Percentiles rank a stretch among this genome's conserved stretches.
Conservation (phyloP, 2,113 vertebrate genomes). For the Sporophila hypoxantha region DNA sequence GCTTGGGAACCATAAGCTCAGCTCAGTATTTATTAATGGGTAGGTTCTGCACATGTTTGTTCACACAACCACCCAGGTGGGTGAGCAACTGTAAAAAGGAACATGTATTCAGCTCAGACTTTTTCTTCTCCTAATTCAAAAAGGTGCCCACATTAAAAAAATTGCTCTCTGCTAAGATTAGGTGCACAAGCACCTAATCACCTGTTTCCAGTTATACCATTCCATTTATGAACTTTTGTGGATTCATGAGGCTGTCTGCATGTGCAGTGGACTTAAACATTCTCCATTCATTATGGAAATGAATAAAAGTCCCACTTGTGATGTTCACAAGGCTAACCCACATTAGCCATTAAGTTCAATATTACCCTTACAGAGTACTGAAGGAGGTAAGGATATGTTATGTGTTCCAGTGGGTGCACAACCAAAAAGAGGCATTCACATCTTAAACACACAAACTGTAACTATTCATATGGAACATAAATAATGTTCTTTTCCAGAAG, state of each 20-base stretch:
- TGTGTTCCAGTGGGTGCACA: background rate
- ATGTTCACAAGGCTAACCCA: conserved; percentile 17
- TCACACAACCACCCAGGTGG: background rate
- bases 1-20: background rate
- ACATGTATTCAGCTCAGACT: background rate
- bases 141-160: background rate
- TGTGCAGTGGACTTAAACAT: background rate
- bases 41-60: background rate
- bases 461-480: conserved; percentile 47
- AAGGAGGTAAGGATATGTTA: background rate
- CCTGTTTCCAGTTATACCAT: conserved; percentile 9
- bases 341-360: background rate
- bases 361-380: background rate
- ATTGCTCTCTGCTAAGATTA: background rate
- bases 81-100: background rate
- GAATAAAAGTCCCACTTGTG: conserved; percentile 46
- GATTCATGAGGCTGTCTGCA: background rate
- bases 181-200: background rate
- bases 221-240: background rate
- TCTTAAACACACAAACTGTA: conserved; percentile 24
- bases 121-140: background rate
- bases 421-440: conserved; percentile 40
- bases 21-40: background rate
- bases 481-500: conserved; percentile 51
- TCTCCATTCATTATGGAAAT: conserved; percentile 8